Evolutionary conservation across 2,888 invertebrate genomes (phyloP).

Genomic region (Tachina fera): DNA sequence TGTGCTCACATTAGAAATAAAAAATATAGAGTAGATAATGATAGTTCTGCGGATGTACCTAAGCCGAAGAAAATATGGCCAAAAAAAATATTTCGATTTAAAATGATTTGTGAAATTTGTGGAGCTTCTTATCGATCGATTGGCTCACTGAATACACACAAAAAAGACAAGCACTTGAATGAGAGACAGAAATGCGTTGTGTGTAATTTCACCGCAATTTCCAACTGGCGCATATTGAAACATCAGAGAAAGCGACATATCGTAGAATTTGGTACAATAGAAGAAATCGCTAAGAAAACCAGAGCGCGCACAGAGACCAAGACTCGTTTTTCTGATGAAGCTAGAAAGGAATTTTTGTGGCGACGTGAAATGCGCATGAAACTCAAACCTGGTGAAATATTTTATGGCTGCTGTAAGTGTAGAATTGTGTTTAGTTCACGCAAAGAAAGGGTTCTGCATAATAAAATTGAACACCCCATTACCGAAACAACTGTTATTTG

Average conservation of each 20-base stretch:
- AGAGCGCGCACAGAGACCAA: constrained; percentile 38
- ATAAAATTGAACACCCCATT: constrained; percentile 60
- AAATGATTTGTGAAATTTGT: constrained; percentile 64
- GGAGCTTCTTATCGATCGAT: constrained; percentile 48
- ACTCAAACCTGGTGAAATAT: constrained; percentile 54
- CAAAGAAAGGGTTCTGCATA: constrained; percentile 59
- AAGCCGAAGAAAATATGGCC: constrained; percentile 35
- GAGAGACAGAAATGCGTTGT: constrained; percentile 53
- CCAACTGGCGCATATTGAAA: constrained; percentile 51
- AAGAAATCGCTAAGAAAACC: constrained; percentile 57
- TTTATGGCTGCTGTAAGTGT: constrained; percentile 58
- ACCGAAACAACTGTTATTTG: constrained; percentile 54
- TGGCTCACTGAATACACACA: constrained; percentile 55
- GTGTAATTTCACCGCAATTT: constrained; percentile 56
- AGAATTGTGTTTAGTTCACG: constrained; percentile 50
- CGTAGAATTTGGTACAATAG: constrained; percentile 58
- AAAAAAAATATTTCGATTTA: constrained; percentile 51
- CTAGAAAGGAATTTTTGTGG: constrained; percentile 56
- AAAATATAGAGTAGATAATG: not conserved
- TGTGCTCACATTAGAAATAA: constrained; percentile 30
- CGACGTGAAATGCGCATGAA: constrained; percentile 52
- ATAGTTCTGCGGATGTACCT: not conserved
- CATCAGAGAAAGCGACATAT: constrained; percentile 63
- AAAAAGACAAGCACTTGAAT: constrained; percentile 63
- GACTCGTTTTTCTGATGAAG: constrained; percentile 48